A percentile compares a stretch with the other conserved stretches of the same genome.
phyloP scores from a whole-genome alignment of 2,888 invertebrate species.

The Oxycera nigricornis region DNA sequence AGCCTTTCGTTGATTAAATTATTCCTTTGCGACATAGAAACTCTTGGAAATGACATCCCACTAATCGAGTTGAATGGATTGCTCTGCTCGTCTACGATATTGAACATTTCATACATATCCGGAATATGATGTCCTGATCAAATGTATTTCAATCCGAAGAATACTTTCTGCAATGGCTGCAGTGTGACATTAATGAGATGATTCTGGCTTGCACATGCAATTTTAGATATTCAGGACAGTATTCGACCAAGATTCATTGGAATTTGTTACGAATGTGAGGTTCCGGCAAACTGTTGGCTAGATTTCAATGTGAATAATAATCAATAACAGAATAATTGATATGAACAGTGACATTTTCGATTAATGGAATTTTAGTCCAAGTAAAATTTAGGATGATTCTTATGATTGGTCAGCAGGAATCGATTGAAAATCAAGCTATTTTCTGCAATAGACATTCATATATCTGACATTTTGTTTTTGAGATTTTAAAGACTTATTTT shows the following conservation, averaged over 20 bases:
- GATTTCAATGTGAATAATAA: neutral
- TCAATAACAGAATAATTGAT: neutral
- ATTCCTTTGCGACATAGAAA: constrained; percentile 7
- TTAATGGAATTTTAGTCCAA: neutral
- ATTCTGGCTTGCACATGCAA: neutral
- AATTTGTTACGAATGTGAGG: neutral
- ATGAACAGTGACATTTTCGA: neutral
- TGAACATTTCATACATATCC: neutral
- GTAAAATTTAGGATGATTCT: too few species aligned
- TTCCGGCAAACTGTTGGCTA: neutral
- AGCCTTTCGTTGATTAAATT: constrained; percentile 41
- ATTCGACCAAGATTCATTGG: neutral
- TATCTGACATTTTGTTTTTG: too few species aligned
- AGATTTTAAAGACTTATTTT: too few species aligned
- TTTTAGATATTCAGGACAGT: neutral
- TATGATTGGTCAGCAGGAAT: too few species aligned
- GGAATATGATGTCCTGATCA: neutral
- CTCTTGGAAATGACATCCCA: constrained; percentile 1
- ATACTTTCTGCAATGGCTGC: neutral
- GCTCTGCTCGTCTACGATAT: neutral
- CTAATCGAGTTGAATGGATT: neutral
- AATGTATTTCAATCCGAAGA: neutral
- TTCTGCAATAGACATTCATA: too few species aligned
- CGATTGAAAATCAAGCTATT: too few species aligned
- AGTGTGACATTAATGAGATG: neutral